Percentiles rank a stretch among this genome's conserved stretches.
Evolutionary conservation across 2,113 vertebrate species (phyloP).

Genomic region (Neopipo cinnamomea): DNA sequence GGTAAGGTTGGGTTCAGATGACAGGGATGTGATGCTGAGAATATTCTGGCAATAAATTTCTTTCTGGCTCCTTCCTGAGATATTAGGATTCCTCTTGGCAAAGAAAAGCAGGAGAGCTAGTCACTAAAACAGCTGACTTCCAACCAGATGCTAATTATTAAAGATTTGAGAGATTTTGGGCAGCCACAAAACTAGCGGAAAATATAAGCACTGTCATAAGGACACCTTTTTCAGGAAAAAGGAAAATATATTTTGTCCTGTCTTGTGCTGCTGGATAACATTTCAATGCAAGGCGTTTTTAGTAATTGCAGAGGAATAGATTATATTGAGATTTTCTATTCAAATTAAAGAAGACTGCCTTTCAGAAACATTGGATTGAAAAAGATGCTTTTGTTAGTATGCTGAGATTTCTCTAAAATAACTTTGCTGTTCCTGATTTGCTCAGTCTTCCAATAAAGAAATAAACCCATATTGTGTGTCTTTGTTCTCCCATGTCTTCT

Average conservation of each 20-base stretch:
- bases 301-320: background rate
- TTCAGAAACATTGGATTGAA: background rate
- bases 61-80: background rate
- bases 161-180: background rate
- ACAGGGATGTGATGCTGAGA: background rate
- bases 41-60: background rate
- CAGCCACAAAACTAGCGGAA: background rate
- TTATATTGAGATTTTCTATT: background rate
- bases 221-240: background rate
- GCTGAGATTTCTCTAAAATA: background rate
- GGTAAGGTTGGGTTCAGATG: background rate
- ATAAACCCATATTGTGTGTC: background rate
- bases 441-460: background rate
- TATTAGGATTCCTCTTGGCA: background rate
- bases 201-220: background rate
- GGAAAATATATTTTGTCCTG: background rate
- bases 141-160: background rate
- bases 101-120: background rate
- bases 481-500: background rate
- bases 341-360: background rate
- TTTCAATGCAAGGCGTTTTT: background rate
- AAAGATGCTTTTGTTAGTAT: background rate
- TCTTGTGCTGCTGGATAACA: background rate
- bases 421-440: background rate
- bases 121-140: background rate